Conservation (phyloP, 2,797 vertebrate species). For the Carduelis carduelis region DNA sequence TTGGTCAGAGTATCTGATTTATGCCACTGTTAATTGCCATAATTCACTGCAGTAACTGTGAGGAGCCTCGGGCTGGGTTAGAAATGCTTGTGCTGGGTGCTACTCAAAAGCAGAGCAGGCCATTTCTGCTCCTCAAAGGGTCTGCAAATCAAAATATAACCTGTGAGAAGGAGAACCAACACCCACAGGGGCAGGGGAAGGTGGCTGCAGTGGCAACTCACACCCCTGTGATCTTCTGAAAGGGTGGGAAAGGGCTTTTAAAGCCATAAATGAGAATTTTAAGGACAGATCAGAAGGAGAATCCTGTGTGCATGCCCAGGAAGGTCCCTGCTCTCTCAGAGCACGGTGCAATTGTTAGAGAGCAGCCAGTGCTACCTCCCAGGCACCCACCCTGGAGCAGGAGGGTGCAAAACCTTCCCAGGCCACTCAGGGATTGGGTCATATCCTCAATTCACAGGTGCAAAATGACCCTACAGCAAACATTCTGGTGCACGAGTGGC, state of each 20-base stretch:
- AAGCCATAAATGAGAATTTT: background rate
- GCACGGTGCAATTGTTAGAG: background rate
- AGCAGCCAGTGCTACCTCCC: background rate
- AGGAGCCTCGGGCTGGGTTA: background rate
- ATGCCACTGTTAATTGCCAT: background rate
- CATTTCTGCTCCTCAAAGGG: background rate
- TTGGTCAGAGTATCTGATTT: constrained; percentile 5
- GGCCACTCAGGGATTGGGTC: background rate
- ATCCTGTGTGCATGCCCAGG: background rate
- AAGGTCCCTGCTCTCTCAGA: background rate
- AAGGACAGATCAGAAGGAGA: background rate
- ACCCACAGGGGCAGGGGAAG: background rate
- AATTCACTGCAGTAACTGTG: background rate
- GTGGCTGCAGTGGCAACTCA: background rate
- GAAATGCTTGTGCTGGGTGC: background rate
- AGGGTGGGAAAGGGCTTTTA: background rate
- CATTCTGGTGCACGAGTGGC: background rate
- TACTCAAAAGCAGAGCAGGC: background rate
- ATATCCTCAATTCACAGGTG: background rate
- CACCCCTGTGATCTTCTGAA: rapidly evolving
- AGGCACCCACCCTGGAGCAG: background rate
- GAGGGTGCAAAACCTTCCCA: background rate
- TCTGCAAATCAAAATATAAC: background rate
- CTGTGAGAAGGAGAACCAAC: background rate
- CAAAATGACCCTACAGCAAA: constrained; percentile 3